phyloP scores from a whole-genome alignment of 2,113 vertebrate species.

The Silurus asotus region DNA sequence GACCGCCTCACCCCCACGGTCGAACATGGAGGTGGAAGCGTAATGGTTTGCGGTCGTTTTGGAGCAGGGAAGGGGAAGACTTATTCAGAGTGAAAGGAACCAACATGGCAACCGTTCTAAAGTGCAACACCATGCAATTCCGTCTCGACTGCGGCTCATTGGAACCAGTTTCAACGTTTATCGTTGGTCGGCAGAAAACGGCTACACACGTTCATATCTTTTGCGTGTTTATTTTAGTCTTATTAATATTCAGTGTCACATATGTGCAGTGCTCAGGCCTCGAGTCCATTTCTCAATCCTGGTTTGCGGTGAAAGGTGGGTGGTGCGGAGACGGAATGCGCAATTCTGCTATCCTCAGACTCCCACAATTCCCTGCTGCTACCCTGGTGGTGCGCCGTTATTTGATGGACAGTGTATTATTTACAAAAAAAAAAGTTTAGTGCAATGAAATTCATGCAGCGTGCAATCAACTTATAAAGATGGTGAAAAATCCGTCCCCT shows the following conservation, averaged over 20 bases:
- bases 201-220: constrained; percentile 11
- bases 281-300: not conserved
- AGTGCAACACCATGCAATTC: no score
- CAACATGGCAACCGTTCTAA: no score
- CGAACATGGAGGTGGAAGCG: no score
- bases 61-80: no score
- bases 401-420: not conserved
- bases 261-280: not conserved
- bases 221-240: constrained; percentile 47
- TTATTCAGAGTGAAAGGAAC: no score
- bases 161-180: no score
- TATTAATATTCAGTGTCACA: constrained; percentile 23
- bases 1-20: no score
- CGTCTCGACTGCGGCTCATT: no score
- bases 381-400: not conserved
- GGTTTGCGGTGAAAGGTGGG: not conserved
- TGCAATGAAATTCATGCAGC: not conserved
- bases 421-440: not conserved
- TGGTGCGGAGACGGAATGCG: not conserved
- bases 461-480: not conserved
- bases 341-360: not conserved
- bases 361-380: not conserved
- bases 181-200: not conserved
- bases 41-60: no score
- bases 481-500: not conserved